A percentile compares a stretch with the other conserved stretches of the same genome.
These are phyloP conservation scores for Sciurus vulgaris DNA, from an alignment of 2,797 vertebrate species.

Conservation along the genomic window DNA sequence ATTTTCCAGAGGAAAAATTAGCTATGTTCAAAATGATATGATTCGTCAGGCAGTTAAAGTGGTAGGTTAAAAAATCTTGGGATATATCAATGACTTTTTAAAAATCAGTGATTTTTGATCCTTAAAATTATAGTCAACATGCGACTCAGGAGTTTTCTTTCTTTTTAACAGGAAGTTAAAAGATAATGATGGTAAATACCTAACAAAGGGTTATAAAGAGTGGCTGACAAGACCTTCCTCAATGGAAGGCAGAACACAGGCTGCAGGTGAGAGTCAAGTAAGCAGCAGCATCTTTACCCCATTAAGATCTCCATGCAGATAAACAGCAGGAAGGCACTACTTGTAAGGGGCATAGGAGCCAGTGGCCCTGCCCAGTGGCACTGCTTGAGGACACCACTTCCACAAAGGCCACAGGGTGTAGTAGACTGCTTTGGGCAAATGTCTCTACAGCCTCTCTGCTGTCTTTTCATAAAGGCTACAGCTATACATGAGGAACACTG, in stretches of 20 bases:
- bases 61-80: not conserved
- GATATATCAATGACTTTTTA: not conserved
- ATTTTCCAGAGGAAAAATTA: constrained; percentile 14
- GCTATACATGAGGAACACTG: not conserved
- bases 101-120: constrained; percentile 19
- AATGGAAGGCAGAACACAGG: accelerated
- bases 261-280: not conserved
- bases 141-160: not conserved
- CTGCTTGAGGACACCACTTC: not conserved
- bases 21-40: constrained; percentile 18
- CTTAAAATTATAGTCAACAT: constrained; percentile 1
- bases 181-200: not conserved
- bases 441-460: constrained; percentile 1
- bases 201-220: not conserved
- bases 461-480: constrained; percentile 23
- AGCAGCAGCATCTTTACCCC: not conserved
- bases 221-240: not conserved
- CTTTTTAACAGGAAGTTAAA: constrained; percentile 51
- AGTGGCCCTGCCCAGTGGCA: not conserved
- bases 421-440: not conserved
- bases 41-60: not conserved
- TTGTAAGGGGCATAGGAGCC: not conserved
- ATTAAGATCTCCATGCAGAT: not conserved
- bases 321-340: not conserved
- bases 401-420: not conserved